Conservation (phyloP, 2,113 vertebrate species). For the Accipiter virgatus region DNA sequence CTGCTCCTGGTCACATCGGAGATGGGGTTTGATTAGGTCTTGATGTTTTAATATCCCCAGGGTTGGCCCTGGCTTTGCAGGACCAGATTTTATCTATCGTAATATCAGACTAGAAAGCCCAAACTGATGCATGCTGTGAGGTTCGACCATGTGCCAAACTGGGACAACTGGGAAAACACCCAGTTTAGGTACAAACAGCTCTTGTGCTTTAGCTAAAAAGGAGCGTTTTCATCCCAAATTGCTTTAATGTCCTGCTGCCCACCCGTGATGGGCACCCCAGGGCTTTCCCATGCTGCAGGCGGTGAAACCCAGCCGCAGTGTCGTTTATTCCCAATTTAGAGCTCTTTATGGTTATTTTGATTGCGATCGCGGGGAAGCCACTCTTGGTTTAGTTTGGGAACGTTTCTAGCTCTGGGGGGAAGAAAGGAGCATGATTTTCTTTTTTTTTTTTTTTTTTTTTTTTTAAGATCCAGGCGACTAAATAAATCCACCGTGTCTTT, state of each 20-base stretch:
- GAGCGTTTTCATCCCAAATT: not conserved
- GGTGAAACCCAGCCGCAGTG: fast-evolving
- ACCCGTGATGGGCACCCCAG: not conserved
- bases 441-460: not conserved
- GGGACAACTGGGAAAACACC: not conserved
- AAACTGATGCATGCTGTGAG: too few species aligned
- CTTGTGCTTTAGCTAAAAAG: not conserved
- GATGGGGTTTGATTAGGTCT: not conserved
- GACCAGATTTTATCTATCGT: fast-evolving
- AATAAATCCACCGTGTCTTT: not conserved
- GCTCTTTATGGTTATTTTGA: not conserved
- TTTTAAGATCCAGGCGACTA: not conserved
- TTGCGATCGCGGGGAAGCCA: fast-evolving
- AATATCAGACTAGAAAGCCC: not conserved
- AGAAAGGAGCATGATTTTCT: not conserved
- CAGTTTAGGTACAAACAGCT: not conserved
- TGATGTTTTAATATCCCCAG: not conserved
- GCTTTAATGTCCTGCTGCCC: not conserved
- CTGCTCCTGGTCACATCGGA: fast-evolving
- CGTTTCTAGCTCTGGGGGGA: not conserved
- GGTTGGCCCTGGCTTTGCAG: not conserved
- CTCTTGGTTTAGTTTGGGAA: not conserved
- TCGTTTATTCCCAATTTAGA: not conserved
- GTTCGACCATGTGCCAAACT: fast-evolving
- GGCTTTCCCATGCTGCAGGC: not conserved